Conservation (phyloP, 2,888 invertebrate species). For the Acanthacorydalis orientalis region DNA sequence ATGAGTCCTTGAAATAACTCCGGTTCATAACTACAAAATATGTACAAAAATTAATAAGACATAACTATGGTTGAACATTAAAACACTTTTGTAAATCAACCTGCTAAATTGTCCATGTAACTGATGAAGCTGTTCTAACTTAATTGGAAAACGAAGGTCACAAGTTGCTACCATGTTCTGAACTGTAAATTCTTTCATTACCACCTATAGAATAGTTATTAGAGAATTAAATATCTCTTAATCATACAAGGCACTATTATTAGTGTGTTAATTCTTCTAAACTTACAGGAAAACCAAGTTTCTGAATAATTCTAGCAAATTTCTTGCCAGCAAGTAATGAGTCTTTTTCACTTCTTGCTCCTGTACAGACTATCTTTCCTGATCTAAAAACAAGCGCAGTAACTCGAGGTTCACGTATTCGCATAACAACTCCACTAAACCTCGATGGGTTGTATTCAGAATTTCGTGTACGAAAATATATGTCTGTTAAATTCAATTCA, state of each 20-base stretch:
- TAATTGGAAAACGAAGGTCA: constrained; percentile 56
- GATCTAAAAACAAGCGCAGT: constrained; percentile 63
- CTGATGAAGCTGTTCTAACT: constrained; percentile 54
- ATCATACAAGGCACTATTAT: too few species aligned
- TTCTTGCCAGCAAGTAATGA: constrained; percentile 62
- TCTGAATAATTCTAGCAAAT: constrained; percentile 68
- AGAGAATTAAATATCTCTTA: constrained; percentile 1
- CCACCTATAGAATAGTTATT: constrained; percentile 37
- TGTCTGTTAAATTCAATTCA: constrained; percentile 51
- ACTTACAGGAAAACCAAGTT: constrained; percentile 57
- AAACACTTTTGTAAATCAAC: constrained; percentile 12
- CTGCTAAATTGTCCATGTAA: constrained; percentile 50
- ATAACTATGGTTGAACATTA: background rate
- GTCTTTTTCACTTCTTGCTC: constrained; percentile 60
- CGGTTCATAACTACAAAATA: constrained; percentile 68
- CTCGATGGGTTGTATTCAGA: constrained; percentile 71
- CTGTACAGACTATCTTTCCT: constrained; percentile 70
- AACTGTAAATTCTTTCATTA: constrained; percentile 61
- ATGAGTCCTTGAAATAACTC: constrained; percentile 98
- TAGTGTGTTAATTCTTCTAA: constrained; percentile 1
- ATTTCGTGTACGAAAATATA: constrained; percentile 63
- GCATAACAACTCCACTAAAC: constrained; percentile 71
- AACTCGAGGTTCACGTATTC: constrained; percentile 60
- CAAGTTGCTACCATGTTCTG: constrained; percentile 64
- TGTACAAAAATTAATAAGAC: constrained; percentile 1